Conservation (phyloP, 2,797 vertebrate species). For the Thaleichthys pacificus region DNA sequence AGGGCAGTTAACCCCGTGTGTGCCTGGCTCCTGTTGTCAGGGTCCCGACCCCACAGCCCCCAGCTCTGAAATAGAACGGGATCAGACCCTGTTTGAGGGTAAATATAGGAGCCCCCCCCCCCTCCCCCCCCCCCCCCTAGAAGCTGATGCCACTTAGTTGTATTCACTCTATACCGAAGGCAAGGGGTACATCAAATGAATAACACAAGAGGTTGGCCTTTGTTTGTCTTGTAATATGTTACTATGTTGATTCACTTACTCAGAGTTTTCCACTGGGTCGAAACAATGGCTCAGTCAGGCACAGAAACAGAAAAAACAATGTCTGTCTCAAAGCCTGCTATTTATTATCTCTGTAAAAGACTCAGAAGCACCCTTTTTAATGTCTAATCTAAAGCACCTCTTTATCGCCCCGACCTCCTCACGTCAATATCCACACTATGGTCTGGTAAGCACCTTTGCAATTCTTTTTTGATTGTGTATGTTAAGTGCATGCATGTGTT, state of each 20-base stretch:
- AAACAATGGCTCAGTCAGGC: background rate
- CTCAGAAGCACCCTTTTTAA: background rate
- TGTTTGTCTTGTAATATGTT: conserved; percentile 5
- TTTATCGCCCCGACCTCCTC: conserved; percentile 10
- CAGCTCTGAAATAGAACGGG: conserved; percentile 71
- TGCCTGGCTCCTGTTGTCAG: conserved; percentile 73
- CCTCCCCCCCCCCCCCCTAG: conserved; percentile 31
- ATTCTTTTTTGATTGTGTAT: too few relatives aligned
- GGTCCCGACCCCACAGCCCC: conserved; percentile 67
- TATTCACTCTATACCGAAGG: conserved; percentile 14
- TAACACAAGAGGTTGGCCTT: conserved; percentile 14
- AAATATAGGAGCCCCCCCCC: conserved; percentile 65
- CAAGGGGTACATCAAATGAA: conserved; percentile 12
- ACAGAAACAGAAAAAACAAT: background rate
- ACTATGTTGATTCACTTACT: background rate
- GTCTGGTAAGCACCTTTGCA: background rate
- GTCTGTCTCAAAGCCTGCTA: background rate
- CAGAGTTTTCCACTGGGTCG: background rate
- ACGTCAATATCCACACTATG: background rate
- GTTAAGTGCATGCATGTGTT: background rate
- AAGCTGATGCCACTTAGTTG: conserved; percentile 50
- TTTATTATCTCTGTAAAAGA: background rate
- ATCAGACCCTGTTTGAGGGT: conserved; percentile 75
- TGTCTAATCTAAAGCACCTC: background rate
- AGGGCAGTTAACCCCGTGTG: conserved; percentile 69